Base-by-base conservation (phyloP, 1,140 invertebrate species). In the Penaeus japonicus region DNA sequence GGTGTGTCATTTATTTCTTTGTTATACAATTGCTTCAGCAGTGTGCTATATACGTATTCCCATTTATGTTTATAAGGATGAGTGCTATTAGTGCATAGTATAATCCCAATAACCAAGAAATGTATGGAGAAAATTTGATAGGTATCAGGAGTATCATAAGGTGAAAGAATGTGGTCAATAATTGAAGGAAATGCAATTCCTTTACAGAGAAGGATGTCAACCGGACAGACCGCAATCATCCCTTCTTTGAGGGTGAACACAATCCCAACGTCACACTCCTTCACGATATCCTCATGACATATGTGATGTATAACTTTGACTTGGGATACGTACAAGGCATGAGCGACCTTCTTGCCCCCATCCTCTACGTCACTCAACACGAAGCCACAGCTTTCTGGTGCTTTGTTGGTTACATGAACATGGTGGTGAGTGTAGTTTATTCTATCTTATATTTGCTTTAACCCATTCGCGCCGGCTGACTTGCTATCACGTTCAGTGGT, bases 261-360 rank as follows among this genome's bases (percentile, higher is more conserved):
- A 99, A 99, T 93, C 94, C 95, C 17, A 98, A 99, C 93, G 93
- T 99, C 53, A 93, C 94, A 84, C 94, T 96, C 27, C 93, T 99
- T 1, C 95, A 96, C 91, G 97, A 99, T 92, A 97, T 99, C 91
- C 94, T 99, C 2, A 98, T 99, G 97, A 99, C 98, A 0, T 99
- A 99, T 92, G 96, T 98, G n/a, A 99, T 99, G 98, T 99, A 99
- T 92, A 99, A 99, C 93, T 99, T 99, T 93, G 98, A 99, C 94
- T 93, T 99, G 88, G 98, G 98, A 91, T 97, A 98, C 91, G 97
- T 98, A 1, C 91, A 93, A 93, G 97, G 99, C 24, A 99, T 99
- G 99, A 98, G 97, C 91, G 99, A 99, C 93, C 94, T 99, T 73
- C 93, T 99, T 54, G 97, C 98, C 24, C 98, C 98, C 1, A 96